These are phyloP conservation scores for Luscinia luscinia DNA, from an alignment of 2,797 vertebrate species.

Conservation along the genomic window DNA sequence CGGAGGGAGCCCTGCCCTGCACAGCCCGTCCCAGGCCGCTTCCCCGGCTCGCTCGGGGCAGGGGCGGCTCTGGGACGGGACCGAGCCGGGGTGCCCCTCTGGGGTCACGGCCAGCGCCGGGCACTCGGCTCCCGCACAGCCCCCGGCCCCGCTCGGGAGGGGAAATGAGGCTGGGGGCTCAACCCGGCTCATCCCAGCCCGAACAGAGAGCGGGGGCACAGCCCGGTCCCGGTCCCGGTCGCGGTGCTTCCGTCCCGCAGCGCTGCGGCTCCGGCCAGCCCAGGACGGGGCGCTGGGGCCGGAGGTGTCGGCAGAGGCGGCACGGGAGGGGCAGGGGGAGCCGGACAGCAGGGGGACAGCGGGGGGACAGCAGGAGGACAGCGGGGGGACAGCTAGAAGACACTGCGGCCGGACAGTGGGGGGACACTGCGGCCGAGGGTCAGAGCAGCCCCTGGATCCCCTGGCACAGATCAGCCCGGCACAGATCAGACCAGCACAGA, in stretches of 20 bases:
- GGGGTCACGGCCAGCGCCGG: too few species aligned
- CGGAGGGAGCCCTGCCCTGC: neutral
- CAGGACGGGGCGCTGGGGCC: neutral
- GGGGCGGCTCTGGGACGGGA: neutral
- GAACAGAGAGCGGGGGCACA: neutral
- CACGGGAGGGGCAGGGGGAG: neutral
- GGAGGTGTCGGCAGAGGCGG: rapidly evolving
- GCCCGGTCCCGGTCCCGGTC: neutral
- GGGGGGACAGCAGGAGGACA: too few species aligned
- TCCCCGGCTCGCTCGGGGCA: neutral
- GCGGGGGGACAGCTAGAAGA: too few species aligned
- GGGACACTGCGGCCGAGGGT: neutral
- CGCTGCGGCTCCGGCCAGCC: rapidly evolving
- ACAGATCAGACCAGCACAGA: neutral
- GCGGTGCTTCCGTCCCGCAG: neutral
- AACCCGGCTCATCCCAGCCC: rapidly evolving
- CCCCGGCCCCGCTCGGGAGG: neutral
- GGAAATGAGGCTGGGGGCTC: rapidly evolving
- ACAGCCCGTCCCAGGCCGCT: rapidly evolving
- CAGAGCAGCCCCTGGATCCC: rapidly evolving
- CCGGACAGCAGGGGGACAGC: rapidly evolving
- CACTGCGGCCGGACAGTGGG: neutral
- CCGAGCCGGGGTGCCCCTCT: rapidly evolving
- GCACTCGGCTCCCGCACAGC: neutral
- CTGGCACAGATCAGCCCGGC: neutral